Conservation (phyloP, 2,888 invertebrate genomes). For the Amphimallon solstitiale region DNA sequence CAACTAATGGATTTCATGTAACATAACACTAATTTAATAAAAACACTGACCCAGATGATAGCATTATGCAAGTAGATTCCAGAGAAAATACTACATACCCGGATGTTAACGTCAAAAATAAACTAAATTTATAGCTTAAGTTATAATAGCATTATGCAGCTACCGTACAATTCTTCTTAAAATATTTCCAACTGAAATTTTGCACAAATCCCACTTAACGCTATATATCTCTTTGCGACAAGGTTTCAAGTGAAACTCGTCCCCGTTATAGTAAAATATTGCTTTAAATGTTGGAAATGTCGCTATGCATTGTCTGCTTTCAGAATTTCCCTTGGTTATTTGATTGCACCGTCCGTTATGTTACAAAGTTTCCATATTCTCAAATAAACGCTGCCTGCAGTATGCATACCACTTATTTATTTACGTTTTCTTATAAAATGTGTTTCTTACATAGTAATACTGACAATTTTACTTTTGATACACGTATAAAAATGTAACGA, state of each 20-base stretch:
- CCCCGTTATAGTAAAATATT: conserved; percentile 27
- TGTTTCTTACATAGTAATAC: too few relatives aligned
- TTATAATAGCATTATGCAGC: conserved; percentile 27
- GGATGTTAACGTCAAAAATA: conserved; percentile 15
- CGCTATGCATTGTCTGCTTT: background rate
- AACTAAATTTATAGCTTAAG: conserved; percentile 18
- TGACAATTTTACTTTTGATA: too few relatives aligned
- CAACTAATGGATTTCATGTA: too few relatives aligned
- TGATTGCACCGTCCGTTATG: background rate
- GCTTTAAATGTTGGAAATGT: conserved; percentile 12
- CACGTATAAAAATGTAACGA: too few relatives aligned
- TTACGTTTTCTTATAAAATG: too few relatives aligned
- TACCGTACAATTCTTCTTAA: background rate
- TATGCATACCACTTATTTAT: too few relatives aligned
- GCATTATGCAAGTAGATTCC: too few relatives aligned
- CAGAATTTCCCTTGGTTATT: background rate
- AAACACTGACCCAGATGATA: too few relatives aligned
- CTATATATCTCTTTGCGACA: conserved; percentile 26
- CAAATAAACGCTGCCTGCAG: too few relatives aligned
- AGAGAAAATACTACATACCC: too few relatives aligned
- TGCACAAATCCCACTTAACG: conserved; percentile 30
- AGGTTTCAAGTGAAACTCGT: conserved; percentile 28
- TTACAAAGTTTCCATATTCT: background rate
- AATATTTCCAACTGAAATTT: conserved; percentile 13
- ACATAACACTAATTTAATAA: too few relatives aligned